Percentiles rank a stretch among this genome's conserved stretches.
Conservation (phyloP, 2,113 vertebrate species). For the Xiphorhynchus elegans region DNA sequence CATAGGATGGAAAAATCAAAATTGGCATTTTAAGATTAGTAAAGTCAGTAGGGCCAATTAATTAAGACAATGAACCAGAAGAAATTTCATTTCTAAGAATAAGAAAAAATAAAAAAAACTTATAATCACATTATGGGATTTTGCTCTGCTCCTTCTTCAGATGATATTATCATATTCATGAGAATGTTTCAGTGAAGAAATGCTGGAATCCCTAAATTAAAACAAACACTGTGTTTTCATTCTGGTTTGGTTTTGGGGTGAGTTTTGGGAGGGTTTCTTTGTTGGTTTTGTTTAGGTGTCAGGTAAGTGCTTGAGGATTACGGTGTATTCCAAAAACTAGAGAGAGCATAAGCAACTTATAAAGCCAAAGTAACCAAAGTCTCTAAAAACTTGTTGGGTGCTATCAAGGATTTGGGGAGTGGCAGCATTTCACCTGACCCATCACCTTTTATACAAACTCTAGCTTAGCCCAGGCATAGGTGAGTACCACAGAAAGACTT, state of each 20-base stretch:
- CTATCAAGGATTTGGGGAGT: not conserved
- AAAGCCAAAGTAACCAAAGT: not conserved
- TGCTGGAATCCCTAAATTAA: not conserved
- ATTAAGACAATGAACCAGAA: constrained; percentile 27
- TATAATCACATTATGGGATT: not conserved
- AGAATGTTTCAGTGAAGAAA: not conserved
- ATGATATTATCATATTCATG: not conserved
- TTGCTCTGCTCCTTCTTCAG: not conserved
- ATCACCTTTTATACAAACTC: rapidly evolving
- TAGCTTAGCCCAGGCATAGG: not conserved
- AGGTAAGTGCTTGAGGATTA: not conserved
- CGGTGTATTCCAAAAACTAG: not conserved
- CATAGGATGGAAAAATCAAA: not conserved
- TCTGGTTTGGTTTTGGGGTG: not conserved
- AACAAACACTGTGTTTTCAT: not conserved
- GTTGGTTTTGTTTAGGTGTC: not conserved
- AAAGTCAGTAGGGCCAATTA: constrained; percentile 21
- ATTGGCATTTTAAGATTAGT: not conserved
- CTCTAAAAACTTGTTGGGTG: not conserved
- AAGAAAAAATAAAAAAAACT: not conserved
- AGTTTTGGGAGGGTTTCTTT: not conserved
- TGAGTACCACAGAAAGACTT: not conserved
- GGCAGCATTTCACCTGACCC: not conserved
- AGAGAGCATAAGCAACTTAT: not conserved
- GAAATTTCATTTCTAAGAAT: constrained; percentile 41